phyloP scores from a whole-genome alignment of 2,888 invertebrate species.

The Microctonus aethiopoides region DNA sequence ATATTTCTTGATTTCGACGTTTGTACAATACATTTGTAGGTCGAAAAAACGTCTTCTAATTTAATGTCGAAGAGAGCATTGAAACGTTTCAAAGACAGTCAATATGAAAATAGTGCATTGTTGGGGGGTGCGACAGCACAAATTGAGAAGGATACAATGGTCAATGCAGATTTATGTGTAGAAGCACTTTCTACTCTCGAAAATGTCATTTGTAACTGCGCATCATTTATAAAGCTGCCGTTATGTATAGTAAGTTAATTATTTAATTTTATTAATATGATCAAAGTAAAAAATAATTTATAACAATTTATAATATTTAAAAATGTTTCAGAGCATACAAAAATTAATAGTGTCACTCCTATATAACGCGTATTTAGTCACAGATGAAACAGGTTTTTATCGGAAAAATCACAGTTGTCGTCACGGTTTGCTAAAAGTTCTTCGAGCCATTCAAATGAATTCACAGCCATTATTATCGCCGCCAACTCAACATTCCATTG shows the following conservation, averaged over 20 bases:
- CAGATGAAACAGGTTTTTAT: slow-evolving; percentile 46
- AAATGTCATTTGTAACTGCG: slow-evolving; percentile 52
- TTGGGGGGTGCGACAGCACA: slow-evolving; percentile 37
- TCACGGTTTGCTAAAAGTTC: slow-evolving; percentile 51
- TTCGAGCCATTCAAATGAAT: slow-evolving; percentile 53
- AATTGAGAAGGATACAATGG: slow-evolving; percentile 34
- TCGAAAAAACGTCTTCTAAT: slow-evolving; percentile 52
- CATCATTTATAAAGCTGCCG: slow-evolving; percentile 46
- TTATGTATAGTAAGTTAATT: slow-evolving; percentile 53
- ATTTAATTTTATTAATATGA: not conserved
- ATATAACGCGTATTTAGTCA: slow-evolving; percentile 53
- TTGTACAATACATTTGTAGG: slow-evolving; percentile 39
- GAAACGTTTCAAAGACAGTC: slow-evolving; percentile 53
- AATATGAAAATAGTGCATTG: slow-evolving; percentile 48
- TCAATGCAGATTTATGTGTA: slow-evolving; percentile 50
- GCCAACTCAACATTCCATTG: slow-evolving; percentile 56
- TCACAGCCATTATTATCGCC: slow-evolving; percentile 50
- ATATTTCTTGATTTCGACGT: slow-evolving; percentile 5
- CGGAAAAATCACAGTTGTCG: slow-evolving; percentile 48
- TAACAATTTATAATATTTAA: not conserved
- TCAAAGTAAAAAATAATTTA: not conserved
- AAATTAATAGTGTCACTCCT: slow-evolving; percentile 48
- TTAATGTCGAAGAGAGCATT: slow-evolving; percentile 53
- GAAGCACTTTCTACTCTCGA: slow-evolving; percentile 51
- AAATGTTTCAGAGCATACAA: slow-evolving; percentile 51